Percentiles rank a stretch among this genome's conserved stretches.
Conservation (phyloP, 2,113 vertebrate species). For the Parus major region DNA sequence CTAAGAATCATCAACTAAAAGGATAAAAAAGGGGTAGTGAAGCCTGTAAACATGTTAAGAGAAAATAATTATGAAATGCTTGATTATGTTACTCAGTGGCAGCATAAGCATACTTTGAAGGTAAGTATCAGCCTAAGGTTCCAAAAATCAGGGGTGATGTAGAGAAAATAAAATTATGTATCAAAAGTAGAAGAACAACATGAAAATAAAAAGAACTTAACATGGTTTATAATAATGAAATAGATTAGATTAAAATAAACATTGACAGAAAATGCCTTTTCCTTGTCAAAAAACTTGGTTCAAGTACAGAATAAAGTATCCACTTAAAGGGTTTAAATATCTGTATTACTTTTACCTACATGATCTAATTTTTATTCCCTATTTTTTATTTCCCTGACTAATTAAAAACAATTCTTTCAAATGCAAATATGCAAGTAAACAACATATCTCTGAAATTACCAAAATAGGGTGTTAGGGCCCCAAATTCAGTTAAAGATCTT, state of each 20-base stretch:
- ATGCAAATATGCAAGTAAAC: background rate
- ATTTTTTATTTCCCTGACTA: background rate
- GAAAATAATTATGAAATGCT: conserved; percentile 1
- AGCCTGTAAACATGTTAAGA: background rate
- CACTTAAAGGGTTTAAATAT: background rate
- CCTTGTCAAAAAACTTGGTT: background rate
- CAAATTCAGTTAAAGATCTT: background rate
- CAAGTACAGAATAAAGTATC: background rate
- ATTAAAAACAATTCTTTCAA: background rate
- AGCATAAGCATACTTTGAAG: background rate
- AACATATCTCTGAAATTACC: background rate
- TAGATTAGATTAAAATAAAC: background rate
- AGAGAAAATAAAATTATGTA: background rate
- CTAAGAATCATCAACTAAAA: background rate
- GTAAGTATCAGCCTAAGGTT: background rate
- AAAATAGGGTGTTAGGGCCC: background rate
- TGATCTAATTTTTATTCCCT: background rate
- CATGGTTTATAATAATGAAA: background rate
- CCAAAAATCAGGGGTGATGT: background rate
- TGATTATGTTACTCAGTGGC: background rate
- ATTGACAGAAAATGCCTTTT: background rate
- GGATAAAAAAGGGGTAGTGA: background rate
- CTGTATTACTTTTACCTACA: background rate
- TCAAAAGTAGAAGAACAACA: background rate
- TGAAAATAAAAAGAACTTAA: background rate